phyloP scores from a whole-genome alignment of 2,888 invertebrate genomes.

The Cyaniris semiargus region DNA sequence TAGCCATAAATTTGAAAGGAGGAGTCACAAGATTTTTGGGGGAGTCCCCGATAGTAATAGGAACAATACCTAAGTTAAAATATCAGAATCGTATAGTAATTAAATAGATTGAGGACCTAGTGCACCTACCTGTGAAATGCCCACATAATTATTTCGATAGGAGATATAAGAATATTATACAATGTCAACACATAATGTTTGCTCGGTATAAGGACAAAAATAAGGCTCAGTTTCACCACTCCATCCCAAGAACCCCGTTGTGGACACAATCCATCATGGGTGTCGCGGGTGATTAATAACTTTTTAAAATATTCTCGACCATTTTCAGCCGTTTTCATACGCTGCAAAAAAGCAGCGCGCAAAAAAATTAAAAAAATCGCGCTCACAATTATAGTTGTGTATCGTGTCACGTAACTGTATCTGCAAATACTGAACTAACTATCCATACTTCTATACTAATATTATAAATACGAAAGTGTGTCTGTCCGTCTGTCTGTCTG shows the following conservation, averaged over 20 bases:
- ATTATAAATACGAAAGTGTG: too few species aligned
- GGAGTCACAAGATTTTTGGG: too few species aligned
- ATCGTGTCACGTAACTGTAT: neutral
- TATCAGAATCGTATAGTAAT: too few species aligned
- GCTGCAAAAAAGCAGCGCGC: neutral
- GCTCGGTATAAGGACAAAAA: neutral
- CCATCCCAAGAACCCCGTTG: neutral
- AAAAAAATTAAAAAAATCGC: too few species aligned
- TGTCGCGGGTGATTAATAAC: constrained; percentile 22
- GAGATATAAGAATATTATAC: neutral
- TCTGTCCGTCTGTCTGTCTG: too few species aligned
- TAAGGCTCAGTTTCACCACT: constrained; percentile 6
- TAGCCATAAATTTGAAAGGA: too few species aligned
- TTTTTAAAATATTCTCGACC: constrained; percentile 25
- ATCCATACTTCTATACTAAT: too few species aligned
- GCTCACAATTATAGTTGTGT: neutral
- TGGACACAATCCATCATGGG: constrained; percentile 21
- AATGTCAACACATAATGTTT: constrained; percentile 17
- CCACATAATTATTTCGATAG: neutral
- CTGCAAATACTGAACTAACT: neutral
- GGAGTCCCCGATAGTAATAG: too few species aligned
- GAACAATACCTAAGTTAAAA: too few species aligned
- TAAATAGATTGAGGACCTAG: too few species aligned
- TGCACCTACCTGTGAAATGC: neutral
- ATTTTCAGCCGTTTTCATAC: neutral